phyloP scores from a whole-genome alignment of 2,888 invertebrate genomes.

The Carterocephalus palaemon region DNA sequence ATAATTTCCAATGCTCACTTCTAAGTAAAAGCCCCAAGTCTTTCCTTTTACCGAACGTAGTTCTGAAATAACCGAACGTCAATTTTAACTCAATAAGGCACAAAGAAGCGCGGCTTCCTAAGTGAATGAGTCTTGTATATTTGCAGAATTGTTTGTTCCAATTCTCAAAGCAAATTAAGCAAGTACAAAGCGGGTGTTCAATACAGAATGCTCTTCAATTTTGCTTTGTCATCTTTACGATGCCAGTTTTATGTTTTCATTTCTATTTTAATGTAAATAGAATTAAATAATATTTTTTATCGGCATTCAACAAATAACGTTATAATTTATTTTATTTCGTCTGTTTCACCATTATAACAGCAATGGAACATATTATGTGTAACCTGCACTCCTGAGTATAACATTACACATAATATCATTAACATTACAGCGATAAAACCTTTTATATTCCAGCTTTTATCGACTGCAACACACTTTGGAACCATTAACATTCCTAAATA shows the following conservation, averaged over 20 bases:
- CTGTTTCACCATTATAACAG: too few relatives aligned
- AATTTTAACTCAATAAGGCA: slow-evolving; percentile 8
- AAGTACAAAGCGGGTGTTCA: slow-evolving; percentile 11
- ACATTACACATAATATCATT: too few relatives aligned
- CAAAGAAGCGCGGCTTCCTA: slow-evolving; percentile 2
- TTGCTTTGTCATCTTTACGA: slow-evolving; percentile 17
- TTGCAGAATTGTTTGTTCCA: slow-evolving; percentile 17
- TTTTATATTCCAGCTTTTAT: too few relatives aligned
- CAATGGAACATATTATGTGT: too few relatives aligned
- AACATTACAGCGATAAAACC: too few relatives aligned
- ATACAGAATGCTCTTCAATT: slow-evolving; percentile 4
- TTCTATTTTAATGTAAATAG: not conserved
- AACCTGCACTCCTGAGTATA: too few relatives aligned
- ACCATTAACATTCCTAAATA: not conserved
- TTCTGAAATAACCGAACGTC: not conserved
- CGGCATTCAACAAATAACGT: too few relatives aligned
- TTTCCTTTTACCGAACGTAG: not conserved
- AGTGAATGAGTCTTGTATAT: slow-evolving; percentile 4
- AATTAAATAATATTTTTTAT: not conserved
- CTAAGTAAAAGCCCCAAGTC: not conserved
- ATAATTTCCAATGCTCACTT: not conserved
- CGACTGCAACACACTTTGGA: too few relatives aligned
- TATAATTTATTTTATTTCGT: too few relatives aligned
- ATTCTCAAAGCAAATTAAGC: slow-evolving; percentile 23
- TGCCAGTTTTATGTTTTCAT: not conserved